Percentiles rank a stretch among this genome's conserved stretches.
Evolutionary conservation across 2,888 invertebrate species (phyloP).

Genomic region (Ganaspis brasiliensis): DNA sequence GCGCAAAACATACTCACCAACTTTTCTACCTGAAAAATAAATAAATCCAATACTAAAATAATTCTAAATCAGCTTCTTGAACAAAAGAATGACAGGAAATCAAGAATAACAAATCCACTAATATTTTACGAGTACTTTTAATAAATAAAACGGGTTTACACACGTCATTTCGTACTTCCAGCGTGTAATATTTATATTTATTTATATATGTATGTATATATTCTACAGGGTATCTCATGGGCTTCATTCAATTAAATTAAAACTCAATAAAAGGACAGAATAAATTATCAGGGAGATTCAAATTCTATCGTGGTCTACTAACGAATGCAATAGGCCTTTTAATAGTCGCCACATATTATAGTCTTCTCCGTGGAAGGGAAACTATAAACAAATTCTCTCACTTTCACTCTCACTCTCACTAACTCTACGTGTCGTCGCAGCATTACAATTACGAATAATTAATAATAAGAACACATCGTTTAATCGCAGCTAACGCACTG

Average conservation of each 20-base stretch:
- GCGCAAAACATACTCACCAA: too few relatives aligned
- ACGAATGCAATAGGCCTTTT: slow-evolving; percentile 65
- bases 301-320: slow-evolving; percentile 53
- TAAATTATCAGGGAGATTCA: slow-evolving; percentile 56
- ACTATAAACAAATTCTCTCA: slow-evolving; percentile 37
- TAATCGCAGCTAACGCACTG: slow-evolving; percentile 68
- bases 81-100: neutral
- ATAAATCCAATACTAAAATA: neutral
- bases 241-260: slow-evolving; percentile 58
- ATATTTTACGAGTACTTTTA: slow-evolving; percentile 63
- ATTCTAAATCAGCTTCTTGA: too few relatives aligned
- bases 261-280: slow-evolving; percentile 50
- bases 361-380: slow-evolving; percentile 34
- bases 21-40: neutral
- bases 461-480: slow-evolving; percentile 73
- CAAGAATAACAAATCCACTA: neutral
- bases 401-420: slow-evolving; percentile 27
- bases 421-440: slow-evolving; percentile 48
- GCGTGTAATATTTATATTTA: slow-evolving; percentile 13
- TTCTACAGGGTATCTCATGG: slow-evolving; percentile 48
- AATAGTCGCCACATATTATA: slow-evolving; percentile 61
- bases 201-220: neutral
- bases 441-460: slow-evolving; percentile 48
- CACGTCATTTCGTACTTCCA: slow-evolving; percentile 41
- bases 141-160: slow-evolving; percentile 68